A percentile compares a stretch with the other conserved stretches of the same genome.
phyloP scores from a whole-genome alignment of 2,888 invertebrate genomes.

The Euplexia lucipara region DNA sequence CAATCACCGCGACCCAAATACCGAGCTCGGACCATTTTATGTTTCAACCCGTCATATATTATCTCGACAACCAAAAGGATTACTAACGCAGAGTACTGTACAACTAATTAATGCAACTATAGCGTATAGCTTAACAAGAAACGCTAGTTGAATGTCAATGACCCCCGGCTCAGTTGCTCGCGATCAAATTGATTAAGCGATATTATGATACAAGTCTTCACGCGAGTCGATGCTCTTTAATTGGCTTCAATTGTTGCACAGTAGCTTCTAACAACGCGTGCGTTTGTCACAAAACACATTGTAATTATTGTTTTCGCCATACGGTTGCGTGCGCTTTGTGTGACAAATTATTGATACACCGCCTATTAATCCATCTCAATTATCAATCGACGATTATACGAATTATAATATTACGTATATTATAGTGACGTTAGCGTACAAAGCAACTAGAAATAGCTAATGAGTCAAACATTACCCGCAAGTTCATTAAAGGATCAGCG shows the following conservation, averaged over 20 bases:
- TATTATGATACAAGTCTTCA: constrained; percentile 82
- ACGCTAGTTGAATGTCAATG: constrained; percentile 72
- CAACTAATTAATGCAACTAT: constrained; percentile 62
- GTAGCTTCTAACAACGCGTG: constrained; percentile 43
- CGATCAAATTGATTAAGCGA: constrained; percentile 86
- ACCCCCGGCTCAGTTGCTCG: constrained; percentile 78
- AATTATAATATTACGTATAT: constrained; percentile 6
- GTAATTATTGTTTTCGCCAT: constrained; percentile 34
- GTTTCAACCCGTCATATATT: constrained; percentile 67
- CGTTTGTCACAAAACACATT: constrained; percentile 45
- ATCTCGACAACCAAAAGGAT: constrained; percentile 62
- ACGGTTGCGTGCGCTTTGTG: constrained; percentile 36
- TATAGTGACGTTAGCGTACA: constrained; percentile 70
- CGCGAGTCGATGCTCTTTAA: constrained; percentile 85
- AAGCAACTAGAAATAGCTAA: constrained; percentile 80
- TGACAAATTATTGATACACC: constrained; percentile 32
- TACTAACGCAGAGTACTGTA: constrained; percentile 49
- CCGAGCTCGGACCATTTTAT: constrained; percentile 70
- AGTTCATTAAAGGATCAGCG: constrained; percentile 72
- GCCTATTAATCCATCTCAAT: constrained; percentile 23
- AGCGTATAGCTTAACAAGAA: constrained; percentile 57
- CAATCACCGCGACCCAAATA: constrained; percentile 85
- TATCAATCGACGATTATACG: constrained; percentile 5
- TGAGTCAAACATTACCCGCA: constrained; percentile 79
- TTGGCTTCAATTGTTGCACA: constrained; percentile 81